Evolutionary conservation across 2,797 vertebrate species (phyloP), one percentile per base, ranked within the genome.

Genomic region (Parauchenoglanis ngamensis): DNA sequence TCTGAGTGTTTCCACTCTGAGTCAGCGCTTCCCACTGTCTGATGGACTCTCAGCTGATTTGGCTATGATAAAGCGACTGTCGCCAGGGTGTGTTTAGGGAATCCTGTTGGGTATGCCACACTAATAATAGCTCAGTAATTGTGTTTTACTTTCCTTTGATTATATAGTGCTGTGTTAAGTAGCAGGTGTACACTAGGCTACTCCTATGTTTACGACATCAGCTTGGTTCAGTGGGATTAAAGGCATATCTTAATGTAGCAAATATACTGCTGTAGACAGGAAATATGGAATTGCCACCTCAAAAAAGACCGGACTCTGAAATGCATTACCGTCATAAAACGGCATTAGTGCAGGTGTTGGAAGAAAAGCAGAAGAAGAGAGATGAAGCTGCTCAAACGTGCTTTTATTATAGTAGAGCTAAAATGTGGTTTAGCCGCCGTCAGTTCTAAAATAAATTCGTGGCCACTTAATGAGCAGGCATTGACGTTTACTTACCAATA

Each of bases 121-220:
- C 56, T 46, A 75, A 46, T 59, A 59, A 75, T 75, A 73, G 13
- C 70, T n/a, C 23, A 28, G 63, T 83, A 75, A 75, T 59, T 75
- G 40, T n/a, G 31, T 73, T 85, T 46, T 73, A 44, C 68, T 85
- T 85, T 46, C 35, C 3, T 59, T 61, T 73, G 35, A 85, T 75
- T 85, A 85, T 72, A 25, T 19, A 49, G 68, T 49, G 40, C 56
- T 7, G 3, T 19, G 4, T 46, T 85, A 75, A 85, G 40, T 28
- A 75, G 70, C 83, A 85, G 83, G 83, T 75, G 70, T 61, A 85
- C 46, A 54, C 7, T 8, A 59, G 70, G 35, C 54, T 44, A 85
- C 68, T 75, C 35, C 23, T 49, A 73, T 61, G 23, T 85, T 85
- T 63, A 85, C 10, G 70, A 61, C 54, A 25, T 59, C 54, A n/a